Evolutionary conservation across 2,797 vertebrate species (phyloP).

Genomic region (Oryzias sinensis): DNA sequence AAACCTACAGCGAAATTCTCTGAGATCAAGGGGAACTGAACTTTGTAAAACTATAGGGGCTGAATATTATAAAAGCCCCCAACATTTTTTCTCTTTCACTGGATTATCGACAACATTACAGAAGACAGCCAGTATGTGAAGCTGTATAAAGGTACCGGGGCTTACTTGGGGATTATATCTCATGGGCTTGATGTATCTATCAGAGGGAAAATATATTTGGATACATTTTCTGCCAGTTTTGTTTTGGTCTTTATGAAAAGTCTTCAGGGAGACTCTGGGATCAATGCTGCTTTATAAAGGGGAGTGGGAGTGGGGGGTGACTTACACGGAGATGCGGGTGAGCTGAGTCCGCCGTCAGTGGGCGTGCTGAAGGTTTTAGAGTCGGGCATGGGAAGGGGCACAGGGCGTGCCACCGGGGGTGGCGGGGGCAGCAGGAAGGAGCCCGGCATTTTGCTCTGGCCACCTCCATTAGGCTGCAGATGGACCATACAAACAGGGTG

Average conservation of each 20-base stretch:
- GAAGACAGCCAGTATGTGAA: conserved; percentile 2
- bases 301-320: conserved; percentile 76
- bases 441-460: conserved; percentile 95
- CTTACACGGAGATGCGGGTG: conserved; percentile 96
- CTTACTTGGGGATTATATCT: conserved; percentile 38
- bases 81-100: conserved; percentile 16
- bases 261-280: conserved; percentile 66
- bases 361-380: conserved; percentile 85
- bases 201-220: background rate
- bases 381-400: conserved; percentile 96
- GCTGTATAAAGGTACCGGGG: conserved; percentile 17
- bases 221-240: conserved; percentile 28
- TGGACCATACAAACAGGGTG: conserved; percentile 88
- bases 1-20: conserved; percentile 28
- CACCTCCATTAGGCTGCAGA: conserved; percentile 94
- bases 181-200: conserved; percentile 9
- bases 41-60: conserved; percentile 13
- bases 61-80: conserved; percentile 33
- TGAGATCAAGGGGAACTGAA: background rate
- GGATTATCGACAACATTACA: background rate
- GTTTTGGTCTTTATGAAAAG: conserved; percentile 41
- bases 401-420: conserved; percentile 93
- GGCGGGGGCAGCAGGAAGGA: conserved; percentile 96
- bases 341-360: conserved; percentile 88
- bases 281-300: conserved; percentile 64